Conservation (phyloP, 2,888 invertebrate species). For the Melinopterus prodromus region DNA sequence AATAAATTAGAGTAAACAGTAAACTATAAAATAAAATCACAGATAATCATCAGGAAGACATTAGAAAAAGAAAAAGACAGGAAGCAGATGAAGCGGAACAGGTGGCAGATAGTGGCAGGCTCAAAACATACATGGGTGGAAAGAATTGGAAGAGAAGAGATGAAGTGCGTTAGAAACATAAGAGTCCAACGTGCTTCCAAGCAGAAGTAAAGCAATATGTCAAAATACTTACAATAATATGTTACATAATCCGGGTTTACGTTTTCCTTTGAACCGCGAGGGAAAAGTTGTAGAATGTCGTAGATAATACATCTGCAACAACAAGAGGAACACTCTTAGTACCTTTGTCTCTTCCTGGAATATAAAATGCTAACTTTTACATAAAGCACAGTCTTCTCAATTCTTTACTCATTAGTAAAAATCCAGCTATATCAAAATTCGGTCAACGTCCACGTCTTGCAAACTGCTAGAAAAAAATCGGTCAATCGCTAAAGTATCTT, state of each 20-base stretch:
- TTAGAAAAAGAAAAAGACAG: too few species aligned
- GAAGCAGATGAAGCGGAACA: too few species aligned
- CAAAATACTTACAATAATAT: neutral
- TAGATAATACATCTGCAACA: neutral
- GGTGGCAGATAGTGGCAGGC: neutral
- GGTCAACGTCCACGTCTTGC: too few species aligned
- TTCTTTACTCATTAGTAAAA: too few species aligned
- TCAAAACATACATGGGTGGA: neutral
- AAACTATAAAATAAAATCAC: too few species aligned
- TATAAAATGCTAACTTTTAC: too few species aligned
- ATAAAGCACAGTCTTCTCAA: too few species aligned
- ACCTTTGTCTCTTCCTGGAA: neutral
- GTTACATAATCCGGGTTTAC: neutral
- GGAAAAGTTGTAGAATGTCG: neutral
- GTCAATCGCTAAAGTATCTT: neutral
- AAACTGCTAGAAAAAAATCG: too few species aligned
- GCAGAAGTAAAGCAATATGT: neutral
- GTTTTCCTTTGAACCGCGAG: neutral
- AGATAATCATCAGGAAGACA: too few species aligned
- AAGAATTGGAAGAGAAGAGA: neutral
- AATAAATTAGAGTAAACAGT: too few species aligned
- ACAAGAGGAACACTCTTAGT: neutral
- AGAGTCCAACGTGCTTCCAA: neutral
- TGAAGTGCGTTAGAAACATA: neutral
- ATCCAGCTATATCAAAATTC: too few species aligned